Percentiles rank a stretch among this genome's conserved stretches.
Conservation (phyloP, 1,140 invertebrate genomes). For the Battus philenor region DNA sequence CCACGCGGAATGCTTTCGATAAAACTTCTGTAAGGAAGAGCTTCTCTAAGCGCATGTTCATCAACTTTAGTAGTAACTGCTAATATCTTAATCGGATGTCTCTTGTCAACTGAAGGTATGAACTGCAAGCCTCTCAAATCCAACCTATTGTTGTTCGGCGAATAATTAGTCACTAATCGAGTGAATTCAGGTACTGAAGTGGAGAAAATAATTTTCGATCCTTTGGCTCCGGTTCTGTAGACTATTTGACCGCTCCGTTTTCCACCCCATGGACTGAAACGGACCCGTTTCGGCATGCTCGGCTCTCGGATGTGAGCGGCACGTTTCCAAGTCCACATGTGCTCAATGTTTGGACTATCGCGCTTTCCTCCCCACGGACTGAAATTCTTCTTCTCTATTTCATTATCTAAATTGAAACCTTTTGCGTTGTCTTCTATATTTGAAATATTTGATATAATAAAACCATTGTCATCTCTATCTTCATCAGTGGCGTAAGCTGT, state of each 20-base stretch:
- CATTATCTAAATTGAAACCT: constrained; percentile 22
- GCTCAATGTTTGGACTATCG: constrained; percentile 33
- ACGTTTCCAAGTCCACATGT: constrained; percentile 63
- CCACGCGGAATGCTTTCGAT: constrained; percentile 43
- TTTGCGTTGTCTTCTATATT: constrained; percentile 34
- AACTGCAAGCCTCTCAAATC: constrained; percentile 47
- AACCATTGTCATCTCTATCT: constrained; percentile 24
- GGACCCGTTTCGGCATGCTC: constrained; percentile 63
- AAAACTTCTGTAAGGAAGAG: constrained; percentile 52
- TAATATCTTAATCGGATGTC: constrained; percentile 52
- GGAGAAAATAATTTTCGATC: constrained; percentile 49
- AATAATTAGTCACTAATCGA: constrained; percentile 52
- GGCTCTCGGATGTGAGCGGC: constrained; percentile 43
- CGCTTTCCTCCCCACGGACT: constrained; percentile 68
- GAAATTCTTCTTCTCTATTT: constrained; percentile 52
- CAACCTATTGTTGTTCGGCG: constrained; percentile 30
- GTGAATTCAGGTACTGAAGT: constrained; percentile 55
- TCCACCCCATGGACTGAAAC: constrained; percentile 66
- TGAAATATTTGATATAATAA: constrained; percentile 25
- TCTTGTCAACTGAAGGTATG: constrained; percentile 43
- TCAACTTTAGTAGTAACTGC: constrained; percentile 42
- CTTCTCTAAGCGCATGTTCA: constrained; percentile 37
- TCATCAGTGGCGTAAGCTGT: constrained; percentile 31
- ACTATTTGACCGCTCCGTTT: constrained; percentile 61
- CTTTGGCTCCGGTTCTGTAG: constrained; percentile 51